Percentiles rank a stretch among this genome's conserved stretches.
Conservation (phyloP, 2,113 vertebrate genomes). For the Telmatochromis brachygnathus region DNA sequence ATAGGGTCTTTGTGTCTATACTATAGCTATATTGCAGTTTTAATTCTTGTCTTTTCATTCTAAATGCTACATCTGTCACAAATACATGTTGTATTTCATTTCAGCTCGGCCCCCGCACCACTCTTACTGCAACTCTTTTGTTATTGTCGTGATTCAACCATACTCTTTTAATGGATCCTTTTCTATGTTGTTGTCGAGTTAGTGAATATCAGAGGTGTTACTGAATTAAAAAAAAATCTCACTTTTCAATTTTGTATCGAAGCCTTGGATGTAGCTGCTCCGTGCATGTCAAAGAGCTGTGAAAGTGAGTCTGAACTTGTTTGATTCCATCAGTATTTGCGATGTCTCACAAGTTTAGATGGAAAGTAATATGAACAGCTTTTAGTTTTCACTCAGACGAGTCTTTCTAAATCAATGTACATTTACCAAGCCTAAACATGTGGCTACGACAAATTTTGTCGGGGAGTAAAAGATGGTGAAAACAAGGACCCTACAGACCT, state of each 20-base stretch:
- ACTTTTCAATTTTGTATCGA: neutral
- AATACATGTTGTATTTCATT: neutral
- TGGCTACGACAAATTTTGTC: neutral
- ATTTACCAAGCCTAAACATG: neutral
- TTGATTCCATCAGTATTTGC: neutral
- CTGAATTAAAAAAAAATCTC: neutral
- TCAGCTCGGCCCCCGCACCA: neutral
- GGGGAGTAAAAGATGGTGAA: neutral
- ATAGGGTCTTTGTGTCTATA: neutral
- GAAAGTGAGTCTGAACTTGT: neutral
- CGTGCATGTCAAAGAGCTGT: neutral
- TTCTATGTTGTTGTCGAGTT: neutral
- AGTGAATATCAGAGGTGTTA: neutral
- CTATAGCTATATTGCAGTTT: neutral
- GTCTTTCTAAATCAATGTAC: neutral
- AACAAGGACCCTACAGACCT: slow-evolving; percentile 35
- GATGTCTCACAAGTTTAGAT: neutral
- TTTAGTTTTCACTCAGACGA: neutral
- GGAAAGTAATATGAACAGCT: neutral
- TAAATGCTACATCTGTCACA: neutral
- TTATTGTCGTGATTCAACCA: neutral
- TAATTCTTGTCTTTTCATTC: neutral
- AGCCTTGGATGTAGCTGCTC: neutral
- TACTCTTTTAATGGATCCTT: neutral
- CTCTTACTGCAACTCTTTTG: neutral